phyloP scores from a whole-genome alignment of 2,797 vertebrate genomes.

The Crenuchus spilurus region DNA sequence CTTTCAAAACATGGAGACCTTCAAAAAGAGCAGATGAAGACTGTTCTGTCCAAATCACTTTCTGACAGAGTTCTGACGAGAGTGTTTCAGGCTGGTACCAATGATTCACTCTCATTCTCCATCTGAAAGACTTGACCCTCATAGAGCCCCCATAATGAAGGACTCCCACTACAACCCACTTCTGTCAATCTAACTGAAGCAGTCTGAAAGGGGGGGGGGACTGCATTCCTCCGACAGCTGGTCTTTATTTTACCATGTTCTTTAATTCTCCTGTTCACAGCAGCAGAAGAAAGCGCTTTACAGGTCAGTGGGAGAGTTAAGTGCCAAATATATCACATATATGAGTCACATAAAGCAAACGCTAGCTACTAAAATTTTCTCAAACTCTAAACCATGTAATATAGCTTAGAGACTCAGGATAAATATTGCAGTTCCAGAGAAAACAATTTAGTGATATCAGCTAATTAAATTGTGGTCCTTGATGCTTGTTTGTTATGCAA shows the following conservation, averaged over 20 bases:
- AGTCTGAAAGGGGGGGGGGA: not conserved
- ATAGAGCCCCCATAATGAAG: constrained; percentile 12
- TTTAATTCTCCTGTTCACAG: constrained; percentile 38
- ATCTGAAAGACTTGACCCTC: constrained; percentile 5
- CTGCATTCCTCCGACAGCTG: constrained; percentile 72
- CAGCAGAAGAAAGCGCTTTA: constrained; percentile 16
- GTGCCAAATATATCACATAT: not conserved
- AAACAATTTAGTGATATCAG: no score
- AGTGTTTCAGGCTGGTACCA: not conserved
- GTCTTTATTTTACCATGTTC: constrained; percentile 69
- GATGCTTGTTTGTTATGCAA: no score
- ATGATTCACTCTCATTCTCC: not conserved
- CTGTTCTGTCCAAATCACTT: not conserved
- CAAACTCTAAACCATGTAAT: no score
- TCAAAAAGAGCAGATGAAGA: not conserved
- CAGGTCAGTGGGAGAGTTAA: not conserved
- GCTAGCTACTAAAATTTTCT: not conserved
- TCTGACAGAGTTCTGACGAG: not conserved
- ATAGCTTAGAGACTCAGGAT: not conserved
- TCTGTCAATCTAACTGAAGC: constrained; percentile 3
- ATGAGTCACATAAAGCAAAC: not conserved
- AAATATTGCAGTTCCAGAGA: not conserved
- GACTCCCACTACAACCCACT: constrained; percentile 1
- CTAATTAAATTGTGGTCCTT: no score
- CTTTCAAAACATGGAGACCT: not conserved